A percentile compares a stretch with the other conserved stretches of the same genome.
Conservation (phyloP, 2,888 invertebrate genomes). For the Unio delphinus region DNA sequence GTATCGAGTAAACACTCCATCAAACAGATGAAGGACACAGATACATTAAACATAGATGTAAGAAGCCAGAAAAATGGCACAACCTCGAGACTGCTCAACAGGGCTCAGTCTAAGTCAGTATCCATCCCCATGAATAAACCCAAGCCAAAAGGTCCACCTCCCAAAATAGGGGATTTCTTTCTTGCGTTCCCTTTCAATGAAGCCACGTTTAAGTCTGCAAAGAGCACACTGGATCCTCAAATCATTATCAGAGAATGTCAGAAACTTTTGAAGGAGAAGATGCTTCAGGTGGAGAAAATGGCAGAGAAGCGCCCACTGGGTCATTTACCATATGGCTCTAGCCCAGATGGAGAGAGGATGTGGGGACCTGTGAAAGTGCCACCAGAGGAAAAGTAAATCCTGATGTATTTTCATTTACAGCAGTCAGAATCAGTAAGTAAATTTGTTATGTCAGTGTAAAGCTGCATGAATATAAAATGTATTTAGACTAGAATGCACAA, state of each 20-base stretch:
- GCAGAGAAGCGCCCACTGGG: constrained; percentile 30
- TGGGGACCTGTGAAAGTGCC: constrained; percentile 48
- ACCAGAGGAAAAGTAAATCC: constrained; percentile 20
- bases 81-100: constrained; percentile 4
- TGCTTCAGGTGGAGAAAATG: constrained; percentile 33
- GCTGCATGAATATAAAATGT: too few relatives aligned
- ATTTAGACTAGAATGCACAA: too few relatives aligned
- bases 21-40: too few relatives aligned
- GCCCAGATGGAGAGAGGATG: constrained; percentile 26
- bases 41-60: too few relatives aligned
- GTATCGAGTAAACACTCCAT: too few relatives aligned
- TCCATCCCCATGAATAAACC: constrained; percentile 13
- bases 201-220: constrained; percentile 47
- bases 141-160: constrained; percentile 39
- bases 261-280: constrained; percentile 47
- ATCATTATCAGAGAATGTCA: constrained; percentile 58
- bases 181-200: constrained; percentile 80
- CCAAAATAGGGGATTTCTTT: constrained; percentile 82
- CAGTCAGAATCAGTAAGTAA: too few relatives aligned
- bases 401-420: too few relatives aligned
- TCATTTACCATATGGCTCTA: constrained; percentile 32
- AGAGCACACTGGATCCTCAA: constrained; percentile 51
- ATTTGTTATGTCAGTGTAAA: too few relatives aligned
- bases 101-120: constrained; percentile 15
- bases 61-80: constrained; percentile 9